These are phyloP conservation scores for Athalia cordata DNA, from an alignment of 2,888 invertebrate genomes.

Conservation along the genomic window DNA sequence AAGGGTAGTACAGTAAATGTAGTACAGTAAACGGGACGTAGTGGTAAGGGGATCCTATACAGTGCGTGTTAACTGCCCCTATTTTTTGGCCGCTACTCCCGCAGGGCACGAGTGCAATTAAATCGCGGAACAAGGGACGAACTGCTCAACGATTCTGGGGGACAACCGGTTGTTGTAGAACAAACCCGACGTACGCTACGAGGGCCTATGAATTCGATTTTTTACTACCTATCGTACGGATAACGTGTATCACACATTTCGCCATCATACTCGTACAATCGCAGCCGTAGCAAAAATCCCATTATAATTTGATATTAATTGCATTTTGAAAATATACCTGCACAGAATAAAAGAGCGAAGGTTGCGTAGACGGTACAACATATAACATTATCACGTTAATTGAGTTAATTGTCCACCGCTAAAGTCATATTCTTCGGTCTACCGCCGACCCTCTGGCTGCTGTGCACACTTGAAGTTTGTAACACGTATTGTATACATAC, in stretches of 20 bases:
- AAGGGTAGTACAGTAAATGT: background rate
- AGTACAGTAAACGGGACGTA: conserved; percentile 2
- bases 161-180: background rate
- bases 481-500: background rate
- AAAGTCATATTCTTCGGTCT: conserved; percentile 38
- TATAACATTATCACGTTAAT: conserved; percentile 15
- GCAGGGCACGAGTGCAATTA: conserved; percentile 58
- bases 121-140: conserved; percentile 63
- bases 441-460: conserved; percentile 34
- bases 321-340: too few relatives aligned
- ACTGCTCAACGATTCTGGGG: conserved; percentile 39
- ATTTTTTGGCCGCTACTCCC: conserved; percentile 51
- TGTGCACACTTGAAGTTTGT: too few relatives aligned
- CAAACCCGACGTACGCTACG: conserved; percentile 30
- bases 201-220: conserved; percentile 50
- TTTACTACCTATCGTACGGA: too few relatives aligned
- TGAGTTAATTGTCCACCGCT: conserved; percentile 39
- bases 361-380: background rate
- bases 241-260: too few relatives aligned
- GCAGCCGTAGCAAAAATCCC: too few relatives aligned
- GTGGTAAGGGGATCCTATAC: background rate
- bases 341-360: background rate
- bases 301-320: too few relatives aligned
- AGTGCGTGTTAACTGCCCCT: conserved; percentile 40
- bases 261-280: too few relatives aligned